Conservation (phyloP, 2,113 vertebrate genomes). For the Monopterus albus region DNA sequence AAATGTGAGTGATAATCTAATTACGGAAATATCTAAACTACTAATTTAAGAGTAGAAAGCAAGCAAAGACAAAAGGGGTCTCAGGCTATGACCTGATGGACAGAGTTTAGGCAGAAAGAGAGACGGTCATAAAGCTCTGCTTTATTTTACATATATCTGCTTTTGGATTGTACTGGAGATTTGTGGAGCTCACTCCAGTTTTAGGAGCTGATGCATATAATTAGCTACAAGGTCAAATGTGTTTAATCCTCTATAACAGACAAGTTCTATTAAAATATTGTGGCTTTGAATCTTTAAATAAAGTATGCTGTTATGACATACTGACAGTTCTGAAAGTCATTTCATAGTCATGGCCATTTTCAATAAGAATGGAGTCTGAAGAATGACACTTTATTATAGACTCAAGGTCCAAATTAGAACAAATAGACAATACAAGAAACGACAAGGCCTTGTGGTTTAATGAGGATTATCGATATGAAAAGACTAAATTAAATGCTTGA, state of each 20-base stretch:
- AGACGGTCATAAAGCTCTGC: not conserved
- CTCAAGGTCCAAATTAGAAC: too few species aligned
- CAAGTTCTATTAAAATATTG: not conserved
- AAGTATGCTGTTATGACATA: conserved; percentile 13
- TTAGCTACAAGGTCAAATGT: not conserved
- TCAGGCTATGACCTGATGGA: too few species aligned
- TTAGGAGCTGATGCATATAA: not conserved
- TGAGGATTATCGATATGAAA: conserved; percentile 14
- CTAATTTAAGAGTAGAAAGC: too few species aligned
- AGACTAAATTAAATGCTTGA: conserved; percentile 31
- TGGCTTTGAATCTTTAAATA: not conserved
- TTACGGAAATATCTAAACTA: too few species aligned
- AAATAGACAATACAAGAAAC: too few species aligned
- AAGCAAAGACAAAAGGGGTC: too few species aligned
- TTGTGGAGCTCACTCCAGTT: not conserved
- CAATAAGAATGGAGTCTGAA: conserved; percentile 24
- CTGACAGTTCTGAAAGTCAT: conserved; percentile 27
- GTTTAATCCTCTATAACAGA: not conserved
- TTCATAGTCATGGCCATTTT: conserved; percentile 20
- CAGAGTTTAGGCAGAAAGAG: too few species aligned
- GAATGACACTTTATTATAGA: too few species aligned
- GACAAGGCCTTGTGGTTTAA: conserved; percentile 16
- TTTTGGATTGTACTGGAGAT: conserved; percentile 3
- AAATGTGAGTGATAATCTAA: too few species aligned
- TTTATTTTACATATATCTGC: too few species aligned